Evolutionary conservation across 2,113 vertebrate species (phyloP).

Genomic region (Lutjanus erythropterus): DNA sequence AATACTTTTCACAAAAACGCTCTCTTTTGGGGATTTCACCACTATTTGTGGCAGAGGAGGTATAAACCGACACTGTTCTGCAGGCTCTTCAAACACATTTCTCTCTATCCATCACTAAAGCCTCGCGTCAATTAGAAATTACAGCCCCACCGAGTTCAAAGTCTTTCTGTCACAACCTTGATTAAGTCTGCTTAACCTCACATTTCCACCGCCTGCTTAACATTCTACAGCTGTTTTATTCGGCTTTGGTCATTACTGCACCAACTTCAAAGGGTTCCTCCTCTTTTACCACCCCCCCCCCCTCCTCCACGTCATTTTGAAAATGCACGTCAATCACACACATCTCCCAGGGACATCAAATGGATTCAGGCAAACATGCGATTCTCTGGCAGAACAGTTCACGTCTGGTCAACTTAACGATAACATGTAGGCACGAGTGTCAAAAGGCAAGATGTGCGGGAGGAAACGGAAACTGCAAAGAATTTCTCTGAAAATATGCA

Average conservation of each 20-base stretch:
- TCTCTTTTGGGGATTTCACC: conserved; percentile 35
- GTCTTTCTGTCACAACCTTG: conserved; percentile 83
- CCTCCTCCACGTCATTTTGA: conserved; percentile 77
- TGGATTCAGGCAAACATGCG: conserved; percentile 61
- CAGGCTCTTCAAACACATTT: conserved; percentile 80
- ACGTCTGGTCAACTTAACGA: conserved; percentile 48
- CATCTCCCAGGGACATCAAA: conserved; percentile 72
- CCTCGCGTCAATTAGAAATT: conserved; percentile 82
- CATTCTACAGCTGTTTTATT: conserved; percentile 88
- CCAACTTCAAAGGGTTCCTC: conserved; percentile 87
- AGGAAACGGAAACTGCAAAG: neutral
- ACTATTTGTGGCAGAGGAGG: conserved; percentile 35
- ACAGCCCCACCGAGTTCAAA: conserved; percentile 84
- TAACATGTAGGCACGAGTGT: conserved; percentile 25
- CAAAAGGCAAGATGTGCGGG: neutral
- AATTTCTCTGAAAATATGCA: neutral
- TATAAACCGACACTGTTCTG: conserved; percentile 50
- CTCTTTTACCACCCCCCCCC: conserved; percentile 24
- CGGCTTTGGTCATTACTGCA: conserved; percentile 87
- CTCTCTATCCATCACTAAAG: conserved; percentile 82
- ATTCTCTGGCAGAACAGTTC: conserved; percentile 47
- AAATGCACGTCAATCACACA: conserved; percentile 85
- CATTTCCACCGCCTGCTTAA: conserved; percentile 84
- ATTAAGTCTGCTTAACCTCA: conserved; percentile 85
- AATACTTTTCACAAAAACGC: conserved; percentile 62